Evolutionary conservation across 2,888 invertebrate genomes (phyloP), one percentile per base, ranked within the genome.

Genomic region (Drosophila kanekoi): DNA sequence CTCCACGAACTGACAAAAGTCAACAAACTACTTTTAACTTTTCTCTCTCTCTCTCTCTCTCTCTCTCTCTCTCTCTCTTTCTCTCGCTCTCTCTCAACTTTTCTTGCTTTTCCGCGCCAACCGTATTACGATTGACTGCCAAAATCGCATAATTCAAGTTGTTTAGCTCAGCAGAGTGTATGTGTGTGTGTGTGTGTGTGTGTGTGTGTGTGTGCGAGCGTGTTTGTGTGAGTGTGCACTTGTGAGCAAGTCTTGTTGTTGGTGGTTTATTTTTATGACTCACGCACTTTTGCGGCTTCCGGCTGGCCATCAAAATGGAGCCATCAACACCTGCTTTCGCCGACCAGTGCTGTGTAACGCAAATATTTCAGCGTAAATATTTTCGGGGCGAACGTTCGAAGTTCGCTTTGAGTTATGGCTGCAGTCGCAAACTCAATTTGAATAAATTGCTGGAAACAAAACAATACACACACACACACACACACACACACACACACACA

Each of bases 261-360:
- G 70, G 48, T 67, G 60, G 45, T 87, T 87, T 83, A 87, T 87
- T 83, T 83, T 85, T 83, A 83, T 85, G 83, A 87, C 83, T 83
- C 83, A 83, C 83, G 83, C 83, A 83, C 88, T 83, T 87, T 82
- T 83, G 88, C 80, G 83, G 88, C 88, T 83, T 87, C 83, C 88
- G 88, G 67, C 79, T 71, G 86, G 77, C 88, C 83, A 82, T 85
- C 83, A 82, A 82, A 81, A 87, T 83, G 87, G 82, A 83, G 83
- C 88, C 79, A 83, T 83, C 83, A 83, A 83, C 88, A 83, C 83
- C 83, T 83, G 83, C 87, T 84, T 83, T 47, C 66, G 62, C 40
- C 61, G 64, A 60, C 71, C 72, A 70, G 73, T 71, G 73, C 59
- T 69, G 54, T 58, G 63, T 13, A 65, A 53, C 51, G 68, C 77